A percentile compares a stretch with the other conserved stretches of the same genome.
These are phyloP conservation scores for Stenodera caucasica DNA, from an alignment of 2,888 invertebrate species.

Conservation along the genomic window DNA sequence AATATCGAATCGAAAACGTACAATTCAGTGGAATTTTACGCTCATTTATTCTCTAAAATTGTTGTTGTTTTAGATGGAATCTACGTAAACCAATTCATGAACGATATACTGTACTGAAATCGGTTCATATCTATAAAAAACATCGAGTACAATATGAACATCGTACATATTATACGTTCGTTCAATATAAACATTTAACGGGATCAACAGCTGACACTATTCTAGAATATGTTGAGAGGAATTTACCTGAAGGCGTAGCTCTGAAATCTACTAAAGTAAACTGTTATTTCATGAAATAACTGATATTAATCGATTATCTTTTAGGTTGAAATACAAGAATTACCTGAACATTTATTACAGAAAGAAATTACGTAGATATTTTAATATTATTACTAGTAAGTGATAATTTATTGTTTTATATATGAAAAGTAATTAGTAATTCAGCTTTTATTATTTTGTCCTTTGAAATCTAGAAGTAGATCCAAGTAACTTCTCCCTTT, in stretches of 20 bases:
- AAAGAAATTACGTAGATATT: not conserved
- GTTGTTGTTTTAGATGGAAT: slow-evolving; percentile 75
- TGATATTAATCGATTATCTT: slow-evolving; percentile 24
- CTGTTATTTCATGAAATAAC: slow-evolving; percentile 6
- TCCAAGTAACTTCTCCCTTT: too few relatives aligned
- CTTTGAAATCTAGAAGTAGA: too few relatives aligned
- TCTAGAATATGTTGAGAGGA: slow-evolving; percentile 93
- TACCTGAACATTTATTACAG: slow-evolving; percentile 41
- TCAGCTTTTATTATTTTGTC: too few relatives aligned
- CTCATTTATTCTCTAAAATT: too few relatives aligned
- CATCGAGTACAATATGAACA: slow-evolving; percentile 95
- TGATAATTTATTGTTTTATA: not conserved
- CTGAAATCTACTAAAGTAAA: slow-evolving; percentile 82
- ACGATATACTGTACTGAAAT: slow-evolving; percentile 80
- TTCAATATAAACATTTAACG: slow-evolving; percentile 83
- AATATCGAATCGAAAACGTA: slow-evolving; percentile 73
- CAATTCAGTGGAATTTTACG: too few relatives aligned
- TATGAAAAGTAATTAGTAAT: not conserved
- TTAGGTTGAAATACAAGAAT: slow-evolving; percentile 44
- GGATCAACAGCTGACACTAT: slow-evolving; percentile 95
- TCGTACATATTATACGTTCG: slow-evolving; percentile 85
- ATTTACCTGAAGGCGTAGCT: slow-evolving; percentile 96
- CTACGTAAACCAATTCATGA: slow-evolving; percentile 73
- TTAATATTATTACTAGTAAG: not conserved
- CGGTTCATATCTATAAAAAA: slow-evolving; percentile 89